A percentile compares a stretch with the other conserved stretches of the same genome.
These are phyloP conservation scores for Synanthedon andrenaeformis DNA, from an alignment of 2,888 invertebrate species.

Conservation along the genomic window DNA sequence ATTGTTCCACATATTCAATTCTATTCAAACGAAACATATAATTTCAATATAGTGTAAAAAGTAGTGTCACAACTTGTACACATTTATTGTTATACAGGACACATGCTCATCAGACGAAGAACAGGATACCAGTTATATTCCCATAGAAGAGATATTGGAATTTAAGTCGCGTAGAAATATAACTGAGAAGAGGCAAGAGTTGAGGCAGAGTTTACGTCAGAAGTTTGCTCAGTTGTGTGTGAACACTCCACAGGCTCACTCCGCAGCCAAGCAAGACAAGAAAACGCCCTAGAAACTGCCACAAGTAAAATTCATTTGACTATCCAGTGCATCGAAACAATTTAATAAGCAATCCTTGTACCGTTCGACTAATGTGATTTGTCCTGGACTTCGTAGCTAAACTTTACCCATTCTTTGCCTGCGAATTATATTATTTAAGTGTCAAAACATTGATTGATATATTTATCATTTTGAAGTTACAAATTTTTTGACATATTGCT, in stretches of 20 bases:
- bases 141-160: conserved; percentile 88
- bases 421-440: not conserved
- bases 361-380: conserved; percentile 2
- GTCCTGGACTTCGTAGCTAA: too few relatives aligned
- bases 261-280: conserved; percentile 22
- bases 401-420: too few relatives aligned
- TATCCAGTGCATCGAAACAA: conserved; percentile 5
- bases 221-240: conserved; percentile 86
- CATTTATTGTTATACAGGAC: conserved; percentile 60
- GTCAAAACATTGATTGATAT: too few relatives aligned
- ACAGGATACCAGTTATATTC: conserved; percentile 84
- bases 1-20: not conserved
- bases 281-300: conserved; percentile 24
- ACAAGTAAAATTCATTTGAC: conserved; percentile 1
- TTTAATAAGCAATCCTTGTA: conserved; percentile 4
- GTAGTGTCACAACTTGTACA: too few relatives aligned
- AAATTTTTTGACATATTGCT: too few relatives aligned
- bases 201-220: conserved; percentile 83
- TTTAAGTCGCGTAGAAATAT: conserved; percentile 86
- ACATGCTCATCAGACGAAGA: conserved; percentile 83
- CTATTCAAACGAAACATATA: too few relatives aligned
- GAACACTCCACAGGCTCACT: conserved; percentile 45
- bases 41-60: too few relatives aligned
- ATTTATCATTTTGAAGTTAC: too few relatives aligned
- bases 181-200: conserved; percentile 82